These are phyloP conservation scores for Condylura cristata DNA, from an alignment of 2,113 vertebrate species.

Conservation along the genomic window DNA sequence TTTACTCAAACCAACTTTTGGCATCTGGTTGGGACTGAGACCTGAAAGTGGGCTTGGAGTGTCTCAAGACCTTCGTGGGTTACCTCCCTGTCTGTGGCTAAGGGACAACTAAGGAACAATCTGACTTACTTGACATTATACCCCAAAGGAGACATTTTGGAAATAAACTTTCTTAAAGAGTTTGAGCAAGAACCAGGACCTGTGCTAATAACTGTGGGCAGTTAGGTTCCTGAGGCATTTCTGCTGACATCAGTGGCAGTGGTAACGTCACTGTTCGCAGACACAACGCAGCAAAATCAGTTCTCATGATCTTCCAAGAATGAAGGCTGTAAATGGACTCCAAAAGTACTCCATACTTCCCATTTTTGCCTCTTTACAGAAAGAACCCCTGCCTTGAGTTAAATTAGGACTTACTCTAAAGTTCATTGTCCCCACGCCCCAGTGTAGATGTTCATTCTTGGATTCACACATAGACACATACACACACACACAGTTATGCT, in stretches of 20 bases:
- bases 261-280: neutral
- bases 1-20: neutral
- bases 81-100: neutral
- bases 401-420: neutral
- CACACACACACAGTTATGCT: no score
- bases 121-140: neutral
- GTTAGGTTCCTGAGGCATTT: neutral
- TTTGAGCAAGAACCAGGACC: conserved; percentile 28
- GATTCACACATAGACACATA: no score
- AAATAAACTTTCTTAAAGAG: conserved; percentile 41
- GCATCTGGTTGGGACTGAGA: neutral
- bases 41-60: conserved; percentile 6
- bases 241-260: neutral
- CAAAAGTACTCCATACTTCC: neutral
- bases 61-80: neutral
- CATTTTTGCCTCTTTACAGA: neutral
- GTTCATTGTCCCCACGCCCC: neutral
- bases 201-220: neutral
- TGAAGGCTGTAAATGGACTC: no score
- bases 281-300: neutral
- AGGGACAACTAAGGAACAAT: neutral
- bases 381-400: neutral
- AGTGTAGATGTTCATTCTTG: neutral
- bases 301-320: neutral
- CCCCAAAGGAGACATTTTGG: neutral